Evolutionary conservation across 2,888 invertebrate genomes (phyloP).

Genomic region (Andrena marginata): DNA sequence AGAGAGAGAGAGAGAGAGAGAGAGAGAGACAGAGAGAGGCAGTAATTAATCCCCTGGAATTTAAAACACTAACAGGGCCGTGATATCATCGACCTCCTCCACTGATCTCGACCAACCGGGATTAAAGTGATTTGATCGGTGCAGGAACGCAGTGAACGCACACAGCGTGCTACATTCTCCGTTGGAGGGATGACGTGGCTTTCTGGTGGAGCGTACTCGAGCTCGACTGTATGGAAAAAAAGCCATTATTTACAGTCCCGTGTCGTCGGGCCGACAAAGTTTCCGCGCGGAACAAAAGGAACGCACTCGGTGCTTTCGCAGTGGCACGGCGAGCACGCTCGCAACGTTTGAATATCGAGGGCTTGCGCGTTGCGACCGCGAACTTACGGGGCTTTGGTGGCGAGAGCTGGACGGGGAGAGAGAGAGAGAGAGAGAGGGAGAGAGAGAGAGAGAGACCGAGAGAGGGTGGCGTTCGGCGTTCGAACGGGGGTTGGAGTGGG

Average conservation of each 20-base stretch:
- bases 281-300: constrained; percentile 41
- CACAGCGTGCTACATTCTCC: too few species aligned
- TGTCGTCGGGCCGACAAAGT: constrained; percentile 22
- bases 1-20: too few species aligned
- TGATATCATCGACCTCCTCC: constrained; percentile 5
- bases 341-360: constrained; percentile 72
- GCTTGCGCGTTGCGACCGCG: constrained; percentile 70
- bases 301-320: constrained; percentile 23
- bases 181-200: background rate
- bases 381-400: constrained; percentile 41
- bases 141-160: background rate
- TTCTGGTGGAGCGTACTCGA: background rate
- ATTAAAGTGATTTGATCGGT: constrained; percentile 15
- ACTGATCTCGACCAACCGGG: constrained; percentile 17
- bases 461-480: background rate
- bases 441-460: constrained; percentile 4
- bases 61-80: background rate
- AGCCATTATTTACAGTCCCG: constrained; percentile 28
- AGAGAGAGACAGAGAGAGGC: background rate
- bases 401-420: constrained; percentile 17
- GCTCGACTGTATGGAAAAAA: background rate
- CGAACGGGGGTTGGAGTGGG: background rate
- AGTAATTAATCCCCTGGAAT: constrained; percentile 11
- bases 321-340: constrained; percentile 21
- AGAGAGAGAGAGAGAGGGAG: background rate